A percentile compares a stretch with the other conserved stretches of the same genome.
Conservation (phyloP, 64 coral and sea anemone genomes). For the Montipora cactus region DNA sequence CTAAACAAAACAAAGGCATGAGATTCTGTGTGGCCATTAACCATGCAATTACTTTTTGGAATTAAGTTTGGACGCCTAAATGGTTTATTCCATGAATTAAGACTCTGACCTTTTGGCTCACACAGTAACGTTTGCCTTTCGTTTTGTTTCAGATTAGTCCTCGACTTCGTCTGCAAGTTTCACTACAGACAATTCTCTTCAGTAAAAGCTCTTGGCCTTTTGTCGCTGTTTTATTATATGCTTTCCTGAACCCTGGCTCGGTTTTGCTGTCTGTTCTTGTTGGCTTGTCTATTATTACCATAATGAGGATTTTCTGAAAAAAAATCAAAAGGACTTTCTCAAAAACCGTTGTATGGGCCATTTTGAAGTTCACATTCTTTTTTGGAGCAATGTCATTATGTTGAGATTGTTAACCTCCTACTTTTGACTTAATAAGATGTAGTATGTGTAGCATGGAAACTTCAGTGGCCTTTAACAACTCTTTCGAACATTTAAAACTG, state of each 20-base stretch:
- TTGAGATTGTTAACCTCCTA: too few relatives aligned
- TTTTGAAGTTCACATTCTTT: too few relatives aligned
- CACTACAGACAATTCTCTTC: conserved; percentile 64
- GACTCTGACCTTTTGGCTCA: conserved; percentile 3
- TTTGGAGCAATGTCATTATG: too few relatives aligned
- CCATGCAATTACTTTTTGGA: conserved; percentile 40
- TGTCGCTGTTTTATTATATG: conserved; percentile 74
- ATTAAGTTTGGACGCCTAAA: background rate
- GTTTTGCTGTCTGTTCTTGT: conserved; percentile 74
- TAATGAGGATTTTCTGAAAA: conserved; percentile 12
- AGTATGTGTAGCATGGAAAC: too few relatives aligned
- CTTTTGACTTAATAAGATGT: too few relatives aligned
- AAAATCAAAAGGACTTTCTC: background rate
- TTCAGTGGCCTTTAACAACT: too few relatives aligned
- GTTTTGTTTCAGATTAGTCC: conserved; percentile 96
- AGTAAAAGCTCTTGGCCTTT: conserved; percentile 75
- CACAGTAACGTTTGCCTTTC: conserved; percentile 96
- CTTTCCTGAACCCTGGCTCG: conserved; percentile 67
- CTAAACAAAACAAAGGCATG: background rate
- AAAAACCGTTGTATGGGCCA: background rate
- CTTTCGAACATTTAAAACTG: too few relatives aligned
- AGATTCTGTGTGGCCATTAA: conserved; percentile 70
- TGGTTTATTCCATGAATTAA: conserved; percentile 52
- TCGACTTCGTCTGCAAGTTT: conserved; percentile 59
- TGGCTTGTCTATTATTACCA: conserved; percentile 21